Evolutionary conservation across 2,888 invertebrate species (phyloP), one percentile per base, ranked within the genome.

Genomic region (Crocallis elinguaria): DNA sequence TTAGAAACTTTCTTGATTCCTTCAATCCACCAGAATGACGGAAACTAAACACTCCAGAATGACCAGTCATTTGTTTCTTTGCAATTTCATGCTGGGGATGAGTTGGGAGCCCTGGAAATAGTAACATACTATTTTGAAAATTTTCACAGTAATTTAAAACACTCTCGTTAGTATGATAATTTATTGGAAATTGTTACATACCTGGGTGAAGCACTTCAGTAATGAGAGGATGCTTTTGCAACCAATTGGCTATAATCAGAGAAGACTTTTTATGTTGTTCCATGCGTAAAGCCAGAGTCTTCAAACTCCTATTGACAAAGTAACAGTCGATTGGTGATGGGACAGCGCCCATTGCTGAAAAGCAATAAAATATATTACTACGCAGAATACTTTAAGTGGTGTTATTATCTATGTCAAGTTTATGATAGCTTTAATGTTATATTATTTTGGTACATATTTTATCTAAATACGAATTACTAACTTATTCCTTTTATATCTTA

Each of bases 291-390:
- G 96, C 95, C 17, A 99, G 92, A 0, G 99, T 99, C 89, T 99
- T 99, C 54, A 99, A 87, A 73, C 99, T 97, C 59, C 98, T 94
- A 77, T 97, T 98, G 0, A 98, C 98, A 77, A 98, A 93, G 78
- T 95, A 97, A 82, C 99, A 99, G 82, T 99, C 99, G 78, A 98
- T 98, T 0, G 99, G 98, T 0, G 99, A 97, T 1, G 99, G 99
- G 9, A 99, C 95, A 32, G 96, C 94, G 43, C 99, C 99, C 92
- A 96, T 93, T 3, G 98, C 97, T 96, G 86, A 51, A 78, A 90
- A 71, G 69, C 49, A 21, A 19, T 19, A 12, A 30, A 8, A 23
- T 25, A 1, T 9, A 25, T 25, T 25, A n/a, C 7, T 9, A 25
- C n/a, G 2, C 9, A 25, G n/a, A 3, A 23, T 23, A 25, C 25